phyloP scores from a whole-genome alignment of 2,797 vertebrate genomes.

The Crocidura indochinensis region DNA sequence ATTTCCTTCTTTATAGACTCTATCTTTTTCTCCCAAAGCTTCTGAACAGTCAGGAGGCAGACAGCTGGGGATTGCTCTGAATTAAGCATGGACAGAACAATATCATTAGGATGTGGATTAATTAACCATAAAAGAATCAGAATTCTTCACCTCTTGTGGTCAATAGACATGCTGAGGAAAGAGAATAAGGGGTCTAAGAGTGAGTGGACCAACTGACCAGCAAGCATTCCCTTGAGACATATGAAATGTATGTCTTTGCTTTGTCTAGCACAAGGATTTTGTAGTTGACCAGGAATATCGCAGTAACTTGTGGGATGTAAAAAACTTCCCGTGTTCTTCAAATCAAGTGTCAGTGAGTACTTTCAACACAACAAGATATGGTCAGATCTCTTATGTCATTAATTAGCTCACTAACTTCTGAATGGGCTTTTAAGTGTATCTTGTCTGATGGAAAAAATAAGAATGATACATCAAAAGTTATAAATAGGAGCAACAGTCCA shows the following conservation, averaged over 20 bases:
- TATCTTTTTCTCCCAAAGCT: slow-evolving; percentile 5
- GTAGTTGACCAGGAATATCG: slow-evolving; percentile 59
- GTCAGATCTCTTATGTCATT: slow-evolving; percentile 40
- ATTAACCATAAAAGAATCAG: slow-evolving; percentile 59
- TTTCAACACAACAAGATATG: slow-evolving; percentile 63
- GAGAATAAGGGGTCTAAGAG: neutral
- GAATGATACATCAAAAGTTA: slow-evolving; percentile 24
- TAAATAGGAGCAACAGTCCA: slow-evolving; percentile 49
- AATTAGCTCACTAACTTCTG: slow-evolving; percentile 57
- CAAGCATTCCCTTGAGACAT: neutral
- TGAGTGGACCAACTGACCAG: slow-evolving; percentile 6
- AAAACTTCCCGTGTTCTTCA: slow-evolving; percentile 74
- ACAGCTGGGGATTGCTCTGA: slow-evolving; percentile 48
- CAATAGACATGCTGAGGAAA: slow-evolving; percentile 27
- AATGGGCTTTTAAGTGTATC: slow-evolving; percentile 61
- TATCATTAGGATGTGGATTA: slow-evolving; percentile 43
- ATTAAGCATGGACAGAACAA: slow-evolving; percentile 13
- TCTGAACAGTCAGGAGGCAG: neutral
- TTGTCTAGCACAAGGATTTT: slow-evolving; percentile 15
- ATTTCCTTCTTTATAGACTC: neutral
- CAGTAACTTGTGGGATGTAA: slow-evolving; percentile 51
- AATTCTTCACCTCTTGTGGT: slow-evolving; percentile 52
- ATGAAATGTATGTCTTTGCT: slow-evolving; percentile 55
- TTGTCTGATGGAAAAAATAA: slow-evolving; percentile 67
- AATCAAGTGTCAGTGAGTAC: slow-evolving; percentile 64